Percentiles rank a stretch among this genome's conserved stretches.
These are phyloP conservation scores for Monodelphis domestica DNA, from an alignment of 2,797 vertebrate genomes.

Conservation along the genomic window DNA sequence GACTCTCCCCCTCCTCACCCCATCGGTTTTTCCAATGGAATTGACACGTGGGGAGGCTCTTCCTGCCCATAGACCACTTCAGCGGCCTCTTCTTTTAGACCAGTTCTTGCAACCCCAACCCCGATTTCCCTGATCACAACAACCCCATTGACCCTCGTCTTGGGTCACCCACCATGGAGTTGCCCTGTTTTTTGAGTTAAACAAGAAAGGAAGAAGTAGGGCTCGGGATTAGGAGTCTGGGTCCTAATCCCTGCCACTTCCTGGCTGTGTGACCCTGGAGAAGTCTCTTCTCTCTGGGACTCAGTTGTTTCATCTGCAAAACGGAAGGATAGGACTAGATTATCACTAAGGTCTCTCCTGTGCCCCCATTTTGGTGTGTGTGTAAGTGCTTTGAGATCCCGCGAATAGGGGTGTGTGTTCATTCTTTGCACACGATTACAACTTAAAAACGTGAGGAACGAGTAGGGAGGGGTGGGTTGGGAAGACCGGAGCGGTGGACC, in stretches of 20 bases:
- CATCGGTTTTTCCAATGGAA: background rate
- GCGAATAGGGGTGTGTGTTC: background rate
- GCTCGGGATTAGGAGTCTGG: background rate
- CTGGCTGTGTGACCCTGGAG: background rate
- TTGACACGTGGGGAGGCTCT: background rate
- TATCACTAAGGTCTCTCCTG: background rate
- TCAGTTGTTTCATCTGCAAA: background rate
- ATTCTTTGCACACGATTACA: background rate
- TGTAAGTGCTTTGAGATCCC: background rate
- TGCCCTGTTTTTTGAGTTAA: background rate
- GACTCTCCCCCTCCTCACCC: background rate
- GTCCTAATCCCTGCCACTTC: background rate
- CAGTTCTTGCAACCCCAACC: background rate
- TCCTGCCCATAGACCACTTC: background rate
- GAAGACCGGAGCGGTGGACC: background rate
- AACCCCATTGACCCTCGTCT: background rate
- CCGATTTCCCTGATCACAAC: background rate
- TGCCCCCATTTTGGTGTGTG: fast-evolving
- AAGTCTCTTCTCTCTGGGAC: background rate
- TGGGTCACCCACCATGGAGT: background rate
- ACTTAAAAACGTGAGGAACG: background rate
- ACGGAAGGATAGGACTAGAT: background rate
- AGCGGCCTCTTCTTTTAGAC: background rate
- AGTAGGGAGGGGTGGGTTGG: background rate
- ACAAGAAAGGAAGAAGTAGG: background rate